Conservation (phyloP, 2,113 vertebrate species). For the Phainopepla nitens region DNA sequence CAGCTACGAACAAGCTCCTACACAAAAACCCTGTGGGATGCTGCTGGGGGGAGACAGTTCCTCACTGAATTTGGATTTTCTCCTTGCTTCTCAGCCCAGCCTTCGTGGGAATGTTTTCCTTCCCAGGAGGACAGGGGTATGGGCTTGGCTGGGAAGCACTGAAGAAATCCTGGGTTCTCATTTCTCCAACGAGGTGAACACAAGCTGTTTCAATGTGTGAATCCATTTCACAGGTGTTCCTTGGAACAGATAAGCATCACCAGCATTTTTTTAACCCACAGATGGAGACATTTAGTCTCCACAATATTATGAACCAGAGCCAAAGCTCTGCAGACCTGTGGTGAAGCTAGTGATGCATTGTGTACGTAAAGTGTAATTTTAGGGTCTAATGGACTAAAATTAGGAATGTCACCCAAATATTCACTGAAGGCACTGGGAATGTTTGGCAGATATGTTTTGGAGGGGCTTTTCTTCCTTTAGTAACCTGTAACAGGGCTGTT, state of each 20-base stretch:
- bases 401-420: background rate
- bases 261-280: background rate
- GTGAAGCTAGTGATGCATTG: background rate
- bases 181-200: background rate
- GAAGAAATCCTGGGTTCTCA: background rate
- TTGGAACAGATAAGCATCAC: background rate
- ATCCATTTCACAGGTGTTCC: constrained; percentile 2
- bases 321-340: background rate
- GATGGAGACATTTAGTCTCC: background rate
- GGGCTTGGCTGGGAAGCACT: background rate
- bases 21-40: background rate
- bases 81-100: background rate
- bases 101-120: background rate
- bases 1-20: background rate
- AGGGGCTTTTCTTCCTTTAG: background rate
- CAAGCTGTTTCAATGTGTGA: background rate
- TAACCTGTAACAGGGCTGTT: background rate
- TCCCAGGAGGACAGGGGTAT: background rate
- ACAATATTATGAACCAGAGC: background rate
- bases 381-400: background rate
- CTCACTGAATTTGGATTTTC: background rate
- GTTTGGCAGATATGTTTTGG: background rate
- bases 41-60: background rate
- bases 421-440: background rate
- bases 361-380: background rate